phyloP scores from a whole-genome alignment of 2,888 invertebrate genomes.

The Axea sp. region DNA sequence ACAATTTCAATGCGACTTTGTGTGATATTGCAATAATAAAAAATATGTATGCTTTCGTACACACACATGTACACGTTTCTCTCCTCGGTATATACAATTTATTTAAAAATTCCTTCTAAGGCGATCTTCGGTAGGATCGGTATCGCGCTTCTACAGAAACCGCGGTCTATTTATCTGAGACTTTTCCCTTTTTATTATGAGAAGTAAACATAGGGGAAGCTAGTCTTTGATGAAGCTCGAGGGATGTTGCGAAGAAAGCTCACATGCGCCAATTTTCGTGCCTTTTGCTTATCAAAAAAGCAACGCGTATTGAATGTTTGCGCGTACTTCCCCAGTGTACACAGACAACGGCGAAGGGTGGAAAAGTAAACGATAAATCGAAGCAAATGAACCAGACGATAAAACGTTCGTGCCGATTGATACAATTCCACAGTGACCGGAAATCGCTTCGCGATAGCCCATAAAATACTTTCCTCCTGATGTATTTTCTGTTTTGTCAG shows the following conservation, averaged over 20 bases:
- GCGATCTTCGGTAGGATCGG: neutral
- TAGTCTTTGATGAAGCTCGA: slow-evolving; percentile 34
- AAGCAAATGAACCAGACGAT: slow-evolving; percentile 55
- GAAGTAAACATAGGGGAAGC: slow-evolving; percentile 34
- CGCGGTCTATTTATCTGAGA: slow-evolving; percentile 26
- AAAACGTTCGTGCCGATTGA: slow-evolving; percentile 45
- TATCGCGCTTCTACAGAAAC: slow-evolving; percentile 3
- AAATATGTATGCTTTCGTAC: too few species aligned
- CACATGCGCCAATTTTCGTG: slow-evolving; percentile 39
- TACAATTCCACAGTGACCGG: slow-evolving; percentile 52
- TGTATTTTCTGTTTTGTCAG: slow-evolving; percentile 39
- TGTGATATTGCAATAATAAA: too few species aligned
- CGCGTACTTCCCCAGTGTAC: slow-evolving; percentile 9
- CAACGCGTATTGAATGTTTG: slow-evolving; percentile 38
- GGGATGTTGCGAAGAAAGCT: slow-evolving; percentile 40
- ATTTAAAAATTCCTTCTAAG: neutral
- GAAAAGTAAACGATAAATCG: slow-evolving; percentile 58
- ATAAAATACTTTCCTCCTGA: slow-evolving; percentile 51
- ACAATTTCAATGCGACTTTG: too few species aligned
- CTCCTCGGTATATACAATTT: neutral
- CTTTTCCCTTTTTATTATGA: slow-evolving; percentile 39
- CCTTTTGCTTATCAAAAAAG: slow-evolving; percentile 45
- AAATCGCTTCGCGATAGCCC: slow-evolving; percentile 52
- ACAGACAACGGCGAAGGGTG: slow-evolving; percentile 12
- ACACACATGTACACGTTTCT: neutral